Evolutionary conservation across 2,888 invertebrate genomes (phyloP).

Genomic region (Agrypnus murinus): DNA sequence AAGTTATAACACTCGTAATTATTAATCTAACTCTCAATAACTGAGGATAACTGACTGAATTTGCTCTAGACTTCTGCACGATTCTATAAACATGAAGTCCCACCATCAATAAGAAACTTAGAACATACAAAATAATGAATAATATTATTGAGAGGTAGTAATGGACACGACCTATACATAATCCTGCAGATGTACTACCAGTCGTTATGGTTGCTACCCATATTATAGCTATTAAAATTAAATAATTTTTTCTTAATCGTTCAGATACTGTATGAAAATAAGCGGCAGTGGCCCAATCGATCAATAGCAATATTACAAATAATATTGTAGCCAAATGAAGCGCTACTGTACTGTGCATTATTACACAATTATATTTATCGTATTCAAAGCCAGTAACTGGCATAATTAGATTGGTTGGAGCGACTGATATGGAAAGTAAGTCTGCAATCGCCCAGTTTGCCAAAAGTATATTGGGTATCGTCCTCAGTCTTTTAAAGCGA

Average conservation of each 20-base stretch:
- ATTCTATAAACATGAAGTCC: too few relatives aligned
- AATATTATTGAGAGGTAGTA: background rate
- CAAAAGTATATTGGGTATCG: constrained; percentile 34
- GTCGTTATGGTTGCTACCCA: background rate
- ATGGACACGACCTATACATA: background rate
- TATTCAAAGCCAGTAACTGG: background rate
- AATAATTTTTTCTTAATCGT: constrained; percentile 12
- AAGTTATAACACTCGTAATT: background rate
- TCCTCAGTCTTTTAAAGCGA: constrained; percentile 35
- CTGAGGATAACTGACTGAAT: background rate
- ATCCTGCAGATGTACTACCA: background rate
- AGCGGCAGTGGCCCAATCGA: constrained; percentile 22
- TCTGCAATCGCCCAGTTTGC: constrained; percentile 44
- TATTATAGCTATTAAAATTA: background rate
- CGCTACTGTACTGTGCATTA: background rate
- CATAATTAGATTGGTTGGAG: constrained; percentile 1
- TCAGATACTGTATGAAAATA: constrained; percentile 17
- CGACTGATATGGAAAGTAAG: constrained; percentile 16
- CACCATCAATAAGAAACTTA: background rate
- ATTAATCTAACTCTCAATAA: background rate
- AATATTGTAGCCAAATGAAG: constrained; percentile 7
- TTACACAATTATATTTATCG: background rate
- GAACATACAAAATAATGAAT: background rate
- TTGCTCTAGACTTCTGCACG: background rate
- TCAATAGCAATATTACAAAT: constrained; percentile 13